Conservation (phyloP, 1,140 invertebrate species). For the Babylonia areolata region DNA sequence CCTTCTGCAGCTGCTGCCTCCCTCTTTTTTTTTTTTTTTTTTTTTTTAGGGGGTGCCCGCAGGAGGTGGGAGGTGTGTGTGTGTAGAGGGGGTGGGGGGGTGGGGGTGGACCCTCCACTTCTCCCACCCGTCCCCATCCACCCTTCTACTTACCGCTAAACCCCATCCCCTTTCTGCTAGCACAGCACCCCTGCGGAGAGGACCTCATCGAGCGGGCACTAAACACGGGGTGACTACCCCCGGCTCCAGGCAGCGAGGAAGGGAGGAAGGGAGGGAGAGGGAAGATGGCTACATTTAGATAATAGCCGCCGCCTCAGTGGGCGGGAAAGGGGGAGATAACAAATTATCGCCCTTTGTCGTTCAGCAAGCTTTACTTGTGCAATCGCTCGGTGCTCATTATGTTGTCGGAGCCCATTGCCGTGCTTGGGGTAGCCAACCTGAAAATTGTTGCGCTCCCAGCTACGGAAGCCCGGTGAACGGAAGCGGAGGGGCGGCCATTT, state of each 20-base stretch:
- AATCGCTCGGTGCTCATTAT: conserved; percentile 32
- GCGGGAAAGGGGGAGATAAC: conserved; percentile 36
- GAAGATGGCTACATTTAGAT: conserved; percentile 36
- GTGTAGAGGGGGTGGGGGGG: not conserved
- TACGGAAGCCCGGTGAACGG: not conserved
- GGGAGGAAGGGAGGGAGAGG: conserved; percentile 1
- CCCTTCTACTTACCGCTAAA: not conserved
- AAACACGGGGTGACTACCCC: not conserved
- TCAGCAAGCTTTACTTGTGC: conserved; percentile 33
- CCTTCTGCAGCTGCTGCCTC: not conserved
- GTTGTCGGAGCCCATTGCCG: conserved; percentile 25
- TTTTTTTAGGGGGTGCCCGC: too few species aligned
- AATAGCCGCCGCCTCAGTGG: conserved; percentile 8
- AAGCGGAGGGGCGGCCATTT: conserved; percentile 20
- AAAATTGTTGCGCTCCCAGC: conserved; percentile 25
- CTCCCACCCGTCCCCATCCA: not conserved
- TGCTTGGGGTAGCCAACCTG: not conserved
- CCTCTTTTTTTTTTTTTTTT: not conserved
- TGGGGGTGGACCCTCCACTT: too few species aligned
- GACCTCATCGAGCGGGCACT: not conserved
- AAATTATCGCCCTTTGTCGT: conserved; percentile 39
- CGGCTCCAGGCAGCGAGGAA: not conserved
- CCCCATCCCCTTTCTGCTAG: not conserved
- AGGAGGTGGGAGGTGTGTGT: too few species aligned
- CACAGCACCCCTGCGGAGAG: not conserved